These are phyloP conservation scores for Eonycteris spelaea DNA, from an alignment of 2,113 vertebrate genomes.

Conservation along the genomic window DNA sequence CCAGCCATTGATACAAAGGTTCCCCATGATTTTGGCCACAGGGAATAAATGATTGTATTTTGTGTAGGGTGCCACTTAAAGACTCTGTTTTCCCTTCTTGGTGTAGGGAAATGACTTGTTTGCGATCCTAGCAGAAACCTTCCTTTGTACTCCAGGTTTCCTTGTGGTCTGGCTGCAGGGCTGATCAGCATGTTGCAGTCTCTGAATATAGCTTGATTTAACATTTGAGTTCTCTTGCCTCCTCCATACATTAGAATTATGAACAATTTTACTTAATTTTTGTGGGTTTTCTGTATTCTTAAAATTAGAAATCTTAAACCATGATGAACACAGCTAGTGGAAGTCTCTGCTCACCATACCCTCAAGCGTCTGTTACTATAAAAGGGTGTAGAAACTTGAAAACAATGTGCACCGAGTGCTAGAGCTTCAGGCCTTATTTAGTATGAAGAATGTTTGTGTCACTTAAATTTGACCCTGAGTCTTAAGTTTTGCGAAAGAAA, in stretches of 20 bases:
- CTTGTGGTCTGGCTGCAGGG: too few species aligned
- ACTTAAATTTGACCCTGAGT: conserved; percentile 67
- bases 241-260: background rate
- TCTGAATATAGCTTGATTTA: too few species aligned
- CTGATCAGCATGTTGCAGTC: too few species aligned
- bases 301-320: background rate
- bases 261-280: background rate
- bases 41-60: too few species aligned
- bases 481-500: conserved; percentile 34
- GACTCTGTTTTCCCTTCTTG: too few species aligned
- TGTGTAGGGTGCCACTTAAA: too few species aligned
- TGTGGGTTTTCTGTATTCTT: background rate
- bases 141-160: too few species aligned
- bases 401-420: background rate
- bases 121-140: too few species aligned
- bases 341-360: background rate
- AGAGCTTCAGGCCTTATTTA: conserved; percentile 53
- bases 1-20: too few species aligned
- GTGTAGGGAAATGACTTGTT: too few species aligned
- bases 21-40: too few species aligned
- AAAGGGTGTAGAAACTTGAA: conserved; percentile 6
- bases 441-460: conserved; percentile 53
- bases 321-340: background rate
- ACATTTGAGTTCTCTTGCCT: too few species aligned
- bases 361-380: background rate